A percentile compares a stretch with the other conserved stretches of the same genome.
Conservation (phyloP, 2,797 vertebrate species). For the Oreochromis grahami region DNA sequence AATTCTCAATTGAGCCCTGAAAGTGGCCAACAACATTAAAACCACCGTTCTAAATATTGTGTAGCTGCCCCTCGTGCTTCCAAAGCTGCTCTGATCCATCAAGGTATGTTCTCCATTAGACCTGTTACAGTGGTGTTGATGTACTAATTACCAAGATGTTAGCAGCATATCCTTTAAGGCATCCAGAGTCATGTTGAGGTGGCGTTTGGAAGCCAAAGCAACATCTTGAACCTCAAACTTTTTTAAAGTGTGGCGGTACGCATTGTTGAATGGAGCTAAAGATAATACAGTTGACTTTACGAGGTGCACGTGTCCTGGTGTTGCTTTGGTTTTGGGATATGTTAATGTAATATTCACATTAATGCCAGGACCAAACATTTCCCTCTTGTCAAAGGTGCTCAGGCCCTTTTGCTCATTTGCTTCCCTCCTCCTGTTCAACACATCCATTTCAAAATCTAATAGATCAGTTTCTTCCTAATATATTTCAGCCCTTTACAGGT, state of each 20-base stretch:
- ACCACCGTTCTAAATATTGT: not conserved
- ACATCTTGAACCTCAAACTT: not conserved
- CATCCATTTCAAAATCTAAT: not conserved
- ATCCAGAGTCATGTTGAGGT: not conserved
- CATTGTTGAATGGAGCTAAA: accelerated
- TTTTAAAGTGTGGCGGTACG: accelerated
- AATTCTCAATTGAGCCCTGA: not conserved
- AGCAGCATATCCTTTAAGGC: not conserved
- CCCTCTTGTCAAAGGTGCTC: not conserved
- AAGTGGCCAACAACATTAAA: not conserved
- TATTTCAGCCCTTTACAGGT: not conserved
- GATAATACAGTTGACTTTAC: not conserved
- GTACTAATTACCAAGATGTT: not conserved
- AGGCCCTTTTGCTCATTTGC: not conserved
- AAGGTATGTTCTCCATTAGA: not conserved
- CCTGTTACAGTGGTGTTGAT: not conserved
- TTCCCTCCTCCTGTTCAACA: not conserved
- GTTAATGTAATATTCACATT: not conserved
- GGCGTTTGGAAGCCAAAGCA: not conserved
- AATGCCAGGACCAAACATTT: not conserved
- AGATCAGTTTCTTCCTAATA: not conserved
- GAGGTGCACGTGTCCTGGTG: not conserved
- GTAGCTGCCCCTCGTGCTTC: not conserved
- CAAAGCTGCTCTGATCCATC: not conserved
- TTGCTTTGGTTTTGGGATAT: not conserved